Evolutionary conservation across 2,113 vertebrate species (phyloP).

Genomic region (Tenrec ecaudatus): DNA sequence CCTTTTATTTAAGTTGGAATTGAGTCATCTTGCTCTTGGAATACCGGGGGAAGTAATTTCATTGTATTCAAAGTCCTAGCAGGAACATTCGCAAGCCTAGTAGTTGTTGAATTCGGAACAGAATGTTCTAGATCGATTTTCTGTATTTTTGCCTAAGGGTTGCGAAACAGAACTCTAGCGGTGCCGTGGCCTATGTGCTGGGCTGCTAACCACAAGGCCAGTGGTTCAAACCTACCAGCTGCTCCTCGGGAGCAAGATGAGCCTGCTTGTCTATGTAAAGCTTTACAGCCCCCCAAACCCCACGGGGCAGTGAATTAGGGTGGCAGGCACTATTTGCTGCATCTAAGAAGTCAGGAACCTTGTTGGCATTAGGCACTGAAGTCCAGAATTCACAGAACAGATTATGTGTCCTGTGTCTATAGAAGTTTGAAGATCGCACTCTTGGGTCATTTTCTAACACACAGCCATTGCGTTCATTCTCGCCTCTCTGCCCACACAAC

Average conservation of each 20-base stretch:
- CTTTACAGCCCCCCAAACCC: too few relatives aligned
- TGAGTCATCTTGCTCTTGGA: neutral
- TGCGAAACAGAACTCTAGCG: too few relatives aligned
- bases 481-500: neutral
- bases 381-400: slow-evolving; percentile 7
- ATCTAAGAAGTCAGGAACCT: neutral
- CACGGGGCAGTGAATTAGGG: neutral
- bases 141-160: neutral
- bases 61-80: neutral
- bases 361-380: slow-evolving; percentile 37
- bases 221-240: too few relatives aligned
- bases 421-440: neutral
- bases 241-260: too few relatives aligned
- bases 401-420: neutral
- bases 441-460: neutral
- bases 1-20: neutral
- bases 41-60: neutral
- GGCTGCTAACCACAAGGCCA: too few relatives aligned
- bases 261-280: too few relatives aligned
- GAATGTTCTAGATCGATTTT: neutral
- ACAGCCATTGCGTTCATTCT: neutral
- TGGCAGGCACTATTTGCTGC: neutral
- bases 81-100: slow-evolving; percentile 28
- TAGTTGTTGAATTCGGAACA: neutral
- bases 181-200: too few relatives aligned